Percentiles rank a stretch among this genome's conserved stretches.
Conservation (phyloP, 2,888 invertebrate genomes). For the Dendrolimus houi region DNA sequence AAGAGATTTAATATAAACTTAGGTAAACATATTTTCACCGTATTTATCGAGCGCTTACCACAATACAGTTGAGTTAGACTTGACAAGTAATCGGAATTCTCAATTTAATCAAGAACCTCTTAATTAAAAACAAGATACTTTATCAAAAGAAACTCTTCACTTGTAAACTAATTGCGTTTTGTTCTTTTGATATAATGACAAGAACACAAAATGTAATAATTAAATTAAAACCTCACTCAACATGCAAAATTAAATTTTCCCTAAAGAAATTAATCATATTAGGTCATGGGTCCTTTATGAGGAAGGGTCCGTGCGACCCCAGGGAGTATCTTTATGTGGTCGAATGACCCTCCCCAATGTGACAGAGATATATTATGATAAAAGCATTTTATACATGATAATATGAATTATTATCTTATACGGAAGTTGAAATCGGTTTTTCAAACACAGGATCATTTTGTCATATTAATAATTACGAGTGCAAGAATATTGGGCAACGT, state of each 20-base stretch:
- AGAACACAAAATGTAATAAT: too few species aligned
- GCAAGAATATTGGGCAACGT: not conserved
- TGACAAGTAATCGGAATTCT: too few species aligned
- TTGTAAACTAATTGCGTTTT: too few species aligned
- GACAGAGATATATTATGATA: not conserved
- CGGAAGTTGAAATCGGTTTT: conserved; percentile 17
- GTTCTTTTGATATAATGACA: too few species aligned
- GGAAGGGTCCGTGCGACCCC: not conserved
- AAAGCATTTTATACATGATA: not conserved
- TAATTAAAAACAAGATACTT: too few species aligned
- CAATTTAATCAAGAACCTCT: too few species aligned
- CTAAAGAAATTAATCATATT: not conserved
- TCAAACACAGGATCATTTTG: not conserved
- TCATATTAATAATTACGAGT: not conserved
- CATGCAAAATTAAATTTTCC: not conserved
- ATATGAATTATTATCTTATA: not conserved
- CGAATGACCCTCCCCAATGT: not conserved
- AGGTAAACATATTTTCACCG: too few species aligned
- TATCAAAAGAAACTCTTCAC: too few species aligned
- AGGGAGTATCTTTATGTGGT: not conserved
- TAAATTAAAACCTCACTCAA: not conserved
- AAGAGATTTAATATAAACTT: too few species aligned
- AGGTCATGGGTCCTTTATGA: not conserved
- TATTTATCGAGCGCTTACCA: too few species aligned
- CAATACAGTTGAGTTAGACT: too few species aligned